Evolutionary conservation across 1,140 invertebrate species (phyloP), one percentile per base, ranked within the genome.

Genomic region (Zaprionus ornatus): DNA sequence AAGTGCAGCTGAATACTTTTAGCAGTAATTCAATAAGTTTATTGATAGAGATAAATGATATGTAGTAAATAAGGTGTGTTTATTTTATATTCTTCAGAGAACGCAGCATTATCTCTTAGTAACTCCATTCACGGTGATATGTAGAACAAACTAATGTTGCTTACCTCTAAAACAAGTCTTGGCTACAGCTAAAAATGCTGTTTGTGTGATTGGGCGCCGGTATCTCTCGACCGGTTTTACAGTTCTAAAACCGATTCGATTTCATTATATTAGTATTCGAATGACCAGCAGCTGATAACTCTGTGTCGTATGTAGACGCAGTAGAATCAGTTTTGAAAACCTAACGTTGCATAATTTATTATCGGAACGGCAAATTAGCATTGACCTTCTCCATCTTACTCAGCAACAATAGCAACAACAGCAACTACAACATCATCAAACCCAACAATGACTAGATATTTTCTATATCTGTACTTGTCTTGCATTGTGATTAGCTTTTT

Each of bases 341-440:
- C 50, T 27, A 70, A 62, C 45, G 59, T 63, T 69, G 73, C 69
- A 77, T 77, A 61, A 81, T 73, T 65, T 60, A 81, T 52, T 71
- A 81, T 55, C 54, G 55, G 66, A 73, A 65, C 54, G 63, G 66
- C 72, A 56, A 77, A 70, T 81, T 77, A 83, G 74, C 84, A 83
- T 87, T 87, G 83, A 83, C 83, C 83, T 87, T 88, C 72, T 66
- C 68, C 63, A 67, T 29, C 52, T 63, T 71, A 71, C 35, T 64
- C 61, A 57, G 68, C 56, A 67, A 23, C 42, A 85, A 74, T 48
- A 48, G 60, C 57, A 76, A 42, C 35, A 57, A 45, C 42, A 57
- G 12, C 10, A 82, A 74, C 48, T 63, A 52, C 62, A 71, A 45
- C 40, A 45, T 45, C 17, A 50, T 19, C 61, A 50, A 65, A 21